Evolutionary conservation across 2,113 vertebrate genomes (phyloP).

Genomic region (Arvicanthis niloticus): DNA sequence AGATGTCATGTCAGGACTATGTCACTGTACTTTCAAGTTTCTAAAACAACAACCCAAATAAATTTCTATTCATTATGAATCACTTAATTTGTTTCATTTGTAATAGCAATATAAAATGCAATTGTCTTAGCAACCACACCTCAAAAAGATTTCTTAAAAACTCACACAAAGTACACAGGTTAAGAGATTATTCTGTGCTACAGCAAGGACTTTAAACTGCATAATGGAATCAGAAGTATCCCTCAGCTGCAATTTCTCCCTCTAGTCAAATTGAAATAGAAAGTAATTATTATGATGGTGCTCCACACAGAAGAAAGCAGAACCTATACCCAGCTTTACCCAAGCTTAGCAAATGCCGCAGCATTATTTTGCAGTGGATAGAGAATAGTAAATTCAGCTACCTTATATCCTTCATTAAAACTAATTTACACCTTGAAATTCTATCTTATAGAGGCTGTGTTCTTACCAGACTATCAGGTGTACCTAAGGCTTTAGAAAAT

Average conservation of each 20-base stretch:
- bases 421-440: conserved; percentile 69
- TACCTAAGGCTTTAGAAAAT: conserved; percentile 15
- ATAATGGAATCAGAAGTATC: conserved; percentile 10
- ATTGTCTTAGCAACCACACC: background rate
- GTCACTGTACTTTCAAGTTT: background rate
- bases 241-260: conserved; percentile 38
- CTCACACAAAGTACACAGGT: background rate
- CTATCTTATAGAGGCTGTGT: conserved; percentile 1
- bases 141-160: background rate
- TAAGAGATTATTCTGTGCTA: background rate
- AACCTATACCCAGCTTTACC: conserved; percentile 19
- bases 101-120: background rate
- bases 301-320: conserved; percentile 6
- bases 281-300: conserved; percentile 40
- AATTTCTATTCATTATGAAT: background rate
- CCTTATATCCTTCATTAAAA: conserved; percentile 61
- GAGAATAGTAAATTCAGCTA: conserved; percentile 42
- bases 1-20: background rate
- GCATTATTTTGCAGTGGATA: conserved; percentile 64
- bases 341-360: conserved; percentile 67
- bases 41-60: background rate
- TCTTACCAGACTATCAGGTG: conserved; percentile 37
- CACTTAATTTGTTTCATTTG: background rate
- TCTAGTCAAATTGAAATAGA: conserved; percentile 23
- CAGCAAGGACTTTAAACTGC: background rate